phyloP scores from a whole-genome alignment of 2,113 vertebrate species.

The Siphamia tubifer region DNA sequence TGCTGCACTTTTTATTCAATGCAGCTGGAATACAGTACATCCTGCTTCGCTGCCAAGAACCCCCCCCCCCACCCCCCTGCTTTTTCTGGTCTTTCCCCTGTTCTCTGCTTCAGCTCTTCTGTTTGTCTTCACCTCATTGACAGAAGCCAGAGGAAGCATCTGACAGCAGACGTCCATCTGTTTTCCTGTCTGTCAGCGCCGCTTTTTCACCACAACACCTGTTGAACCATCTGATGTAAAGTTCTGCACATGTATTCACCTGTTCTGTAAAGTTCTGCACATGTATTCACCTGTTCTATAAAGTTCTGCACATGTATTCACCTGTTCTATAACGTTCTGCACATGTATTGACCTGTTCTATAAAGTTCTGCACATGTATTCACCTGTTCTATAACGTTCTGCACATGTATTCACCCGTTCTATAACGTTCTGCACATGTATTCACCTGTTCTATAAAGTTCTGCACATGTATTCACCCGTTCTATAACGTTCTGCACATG shows the following conservation, averaged over 20 bases:
- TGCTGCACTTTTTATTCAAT: slow-evolving; percentile 52
- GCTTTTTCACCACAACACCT: slow-evolving; percentile 28
- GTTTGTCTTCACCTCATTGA: slow-evolving; percentile 52
- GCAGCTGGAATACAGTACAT: slow-evolving; percentile 43
- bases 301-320: background rate
- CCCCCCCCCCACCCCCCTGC: background rate
- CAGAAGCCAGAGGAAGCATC: slow-evolving; percentile 41
- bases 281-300: slow-evolving; percentile 48
- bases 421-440: no score
- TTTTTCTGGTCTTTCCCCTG: background rate
- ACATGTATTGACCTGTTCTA: no score
- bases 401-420: no score
- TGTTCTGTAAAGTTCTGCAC: no score
- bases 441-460: no score
- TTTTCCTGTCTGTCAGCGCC: slow-evolving; percentile 19
- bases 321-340: no score
- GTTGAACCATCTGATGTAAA: background rate
- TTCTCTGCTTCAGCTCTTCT: slow-evolving; percentile 20
- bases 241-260: background rate
- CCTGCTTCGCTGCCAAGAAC: slow-evolving; percentile 30
- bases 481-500: no score
- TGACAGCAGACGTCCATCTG: slow-evolving; percentile 40
- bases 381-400: no score
- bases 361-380: background rate
- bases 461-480: no score